These are phyloP conservation scores for Exephanes ischioxanthus DNA, from an alignment of 2,888 invertebrate species.

Conservation along the genomic window DNA sequence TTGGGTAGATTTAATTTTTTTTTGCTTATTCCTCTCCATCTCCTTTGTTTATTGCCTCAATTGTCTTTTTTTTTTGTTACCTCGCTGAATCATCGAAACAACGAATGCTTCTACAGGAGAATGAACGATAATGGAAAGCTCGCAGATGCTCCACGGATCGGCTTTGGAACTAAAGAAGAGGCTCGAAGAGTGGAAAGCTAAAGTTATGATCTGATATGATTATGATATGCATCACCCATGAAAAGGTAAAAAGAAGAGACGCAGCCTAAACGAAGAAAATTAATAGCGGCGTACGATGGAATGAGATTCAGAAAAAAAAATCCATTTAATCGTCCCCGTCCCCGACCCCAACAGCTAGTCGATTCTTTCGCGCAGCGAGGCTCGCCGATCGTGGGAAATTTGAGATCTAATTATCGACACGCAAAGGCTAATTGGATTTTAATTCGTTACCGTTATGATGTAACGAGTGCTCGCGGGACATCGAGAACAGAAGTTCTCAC, in stretches of 20 bases:
- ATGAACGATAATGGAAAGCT: slow-evolving; percentile 7
- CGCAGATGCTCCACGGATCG: neutral
- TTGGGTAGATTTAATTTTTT: neutral
- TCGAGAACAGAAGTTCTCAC: neutral
- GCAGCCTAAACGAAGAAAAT: neutral
- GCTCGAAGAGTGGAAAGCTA: neutral
- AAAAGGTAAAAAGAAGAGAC: neutral
- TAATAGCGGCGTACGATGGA: neutral
- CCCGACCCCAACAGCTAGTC: neutral
- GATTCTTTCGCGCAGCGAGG: neutral
- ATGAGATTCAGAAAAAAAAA: slow-evolving; percentile 1
- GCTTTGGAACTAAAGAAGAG: slow-evolving; percentile 1
- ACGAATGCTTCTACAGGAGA: neutral
- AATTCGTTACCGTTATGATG: neutral
- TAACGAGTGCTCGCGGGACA: neutral
- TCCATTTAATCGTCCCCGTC: neutral
- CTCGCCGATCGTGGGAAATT: neutral
- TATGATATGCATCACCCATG: slow-evolving; percentile 30
- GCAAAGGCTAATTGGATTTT: neutral
- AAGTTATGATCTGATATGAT: slow-evolving; percentile 2
- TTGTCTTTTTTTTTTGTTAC: neutral
- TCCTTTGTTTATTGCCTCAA: slow-evolving; percentile 5
- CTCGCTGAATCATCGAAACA: slow-evolving; percentile 25
- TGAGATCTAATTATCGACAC: neutral
- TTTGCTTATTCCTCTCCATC: neutral